Evolutionary conservation across 2,797 vertebrate genomes (phyloP), one percentile per base, ranked within the genome.

Genomic region (Acanthurus tractus): DNA sequence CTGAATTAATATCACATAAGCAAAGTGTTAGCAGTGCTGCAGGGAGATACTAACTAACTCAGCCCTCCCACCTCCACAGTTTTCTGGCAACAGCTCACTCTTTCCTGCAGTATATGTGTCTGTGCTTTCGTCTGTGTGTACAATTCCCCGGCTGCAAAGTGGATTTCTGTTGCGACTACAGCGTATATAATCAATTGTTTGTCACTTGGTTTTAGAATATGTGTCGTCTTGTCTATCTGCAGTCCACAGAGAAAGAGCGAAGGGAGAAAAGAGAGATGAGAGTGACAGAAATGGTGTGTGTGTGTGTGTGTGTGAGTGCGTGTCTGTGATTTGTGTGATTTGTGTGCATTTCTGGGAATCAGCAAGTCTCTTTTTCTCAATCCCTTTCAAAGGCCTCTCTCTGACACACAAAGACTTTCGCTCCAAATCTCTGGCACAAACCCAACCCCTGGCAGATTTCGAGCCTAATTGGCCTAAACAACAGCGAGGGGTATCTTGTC

Each of bases 401-500:
- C 68, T 76, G 76, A 87, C 81, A 89, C 79, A 82, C 77, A 73
- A 81, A 85, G 86, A 79, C 76, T 83, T 88, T 87, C 56, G 62
- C 78, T 86, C 72, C 66, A 87, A 86, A 88, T 86, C 76, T 75
- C 82, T 87, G 88, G 92, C 90, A 85, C 83, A 72, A 70, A 38
- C 83, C 84, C 84, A 88, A 83, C 86, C 18, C 62, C 14, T 34
- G 12, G 85, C 89, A 89, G 84, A 91, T 88, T 92, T 89, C 59
- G 38, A 86, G 81, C 68, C 78, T 93, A 94, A 94, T 92, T 94
- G 90, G 90, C 79, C 82, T 65, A 86, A 92, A 88, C 82, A 87
- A 91, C 87, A 90, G 85, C 36, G 29, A 87, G 86, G 73, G 81
- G 86, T 81, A 74, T 79, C 83, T 89, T 81, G 79, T 87, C 76